Evolutionary conservation across 1,140 invertebrate species (phyloP), one percentile per base, ranked within the genome.

Genomic region (Apis mellifera): DNA sequence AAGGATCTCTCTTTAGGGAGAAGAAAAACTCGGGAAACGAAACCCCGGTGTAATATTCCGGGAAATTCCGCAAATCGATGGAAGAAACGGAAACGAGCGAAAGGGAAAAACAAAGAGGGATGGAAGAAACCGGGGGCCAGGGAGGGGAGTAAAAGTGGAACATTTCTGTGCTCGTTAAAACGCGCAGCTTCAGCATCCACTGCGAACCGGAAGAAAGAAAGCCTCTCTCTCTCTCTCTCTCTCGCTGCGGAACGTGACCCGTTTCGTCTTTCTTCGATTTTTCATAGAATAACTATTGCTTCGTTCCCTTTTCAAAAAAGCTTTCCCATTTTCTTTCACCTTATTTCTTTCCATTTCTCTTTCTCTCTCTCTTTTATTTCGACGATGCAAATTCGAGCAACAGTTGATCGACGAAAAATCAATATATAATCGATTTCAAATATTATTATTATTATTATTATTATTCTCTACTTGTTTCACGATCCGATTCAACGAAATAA

Each of bases 151-250:
- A 65, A 74, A 82, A 82, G 66, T 81, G 80, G 83, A 77, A 83
- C 74, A 78, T 78, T 82, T 81, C 70, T 78, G 74, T 57, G 69
- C 84, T 85, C 84, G 74, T 85, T 85, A 80, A 83, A 83, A 83
- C 84, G 73, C 81, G 62, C 80, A 64, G 73, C 62, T 85, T 83
- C 80, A 83, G 84, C 68, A 83, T 78, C 65, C 70, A 83, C 52
- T 32, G 74, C 48, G 64, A 83, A 78, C 73, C 73, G 79, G 72
- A 76, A 77, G 83, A 59, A 84, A 82, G 71, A 77, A 80, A 77
- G 64, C 32, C 65, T 68, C 68, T 52, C 68, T 52, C 62, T 55
- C 69, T 57, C 68, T 72, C 65, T 68, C 68, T 52, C 68, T 52
- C 62, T 55, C 69, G 62, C 68, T 72, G 66, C 73, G 48, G 32